A percentile compares a stretch with the other conserved stretches of the same genome.
Evolutionary conservation across 2,888 invertebrate species (phyloP).

Genomic region (Argyresthia albistria): DNA sequence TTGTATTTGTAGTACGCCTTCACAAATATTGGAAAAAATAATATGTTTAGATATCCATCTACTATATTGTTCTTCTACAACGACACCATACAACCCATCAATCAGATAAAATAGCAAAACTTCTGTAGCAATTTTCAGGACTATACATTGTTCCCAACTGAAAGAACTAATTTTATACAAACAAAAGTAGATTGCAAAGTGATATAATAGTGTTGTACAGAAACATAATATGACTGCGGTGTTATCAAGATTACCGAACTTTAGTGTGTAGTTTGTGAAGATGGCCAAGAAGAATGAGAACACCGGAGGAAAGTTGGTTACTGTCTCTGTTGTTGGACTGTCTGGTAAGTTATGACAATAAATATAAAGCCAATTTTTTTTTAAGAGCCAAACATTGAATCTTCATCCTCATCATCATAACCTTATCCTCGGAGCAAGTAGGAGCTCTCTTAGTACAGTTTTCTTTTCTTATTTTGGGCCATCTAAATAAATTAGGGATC

Average conservation of each 20-base stretch:
- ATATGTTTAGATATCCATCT: too few species aligned
- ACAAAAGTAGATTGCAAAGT: background rate
- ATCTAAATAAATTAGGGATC: too few species aligned
- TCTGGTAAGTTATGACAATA: constrained; percentile 68
- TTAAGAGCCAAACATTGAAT: too few species aligned
- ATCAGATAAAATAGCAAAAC: too few species aligned
- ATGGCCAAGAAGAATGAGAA: constrained; percentile 85
- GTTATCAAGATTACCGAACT: constrained; percentile 12
- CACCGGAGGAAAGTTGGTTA: constrained; percentile 78
- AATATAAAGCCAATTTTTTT: too few species aligned
- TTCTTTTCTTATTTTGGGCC: too few species aligned
- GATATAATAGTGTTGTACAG: background rate
- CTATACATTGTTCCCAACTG: background rate
- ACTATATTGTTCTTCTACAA: too few species aligned
- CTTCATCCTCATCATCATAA: too few species aligned
- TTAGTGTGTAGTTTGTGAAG: constrained; percentile 33
- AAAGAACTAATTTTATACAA: background rate
- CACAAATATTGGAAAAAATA: constrained; percentile 13
- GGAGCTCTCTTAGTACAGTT: too few species aligned
- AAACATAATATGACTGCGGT: too few species aligned
- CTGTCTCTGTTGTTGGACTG: constrained; percentile 93
- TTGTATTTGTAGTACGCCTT: constrained; percentile 22
- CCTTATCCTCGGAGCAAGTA: background rate
- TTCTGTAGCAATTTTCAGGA: too few species aligned
- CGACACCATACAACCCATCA: too few species aligned